Conservation (phyloP, 2,797 vertebrate genomes). For the Crocodylus rhombifer region DNA sequence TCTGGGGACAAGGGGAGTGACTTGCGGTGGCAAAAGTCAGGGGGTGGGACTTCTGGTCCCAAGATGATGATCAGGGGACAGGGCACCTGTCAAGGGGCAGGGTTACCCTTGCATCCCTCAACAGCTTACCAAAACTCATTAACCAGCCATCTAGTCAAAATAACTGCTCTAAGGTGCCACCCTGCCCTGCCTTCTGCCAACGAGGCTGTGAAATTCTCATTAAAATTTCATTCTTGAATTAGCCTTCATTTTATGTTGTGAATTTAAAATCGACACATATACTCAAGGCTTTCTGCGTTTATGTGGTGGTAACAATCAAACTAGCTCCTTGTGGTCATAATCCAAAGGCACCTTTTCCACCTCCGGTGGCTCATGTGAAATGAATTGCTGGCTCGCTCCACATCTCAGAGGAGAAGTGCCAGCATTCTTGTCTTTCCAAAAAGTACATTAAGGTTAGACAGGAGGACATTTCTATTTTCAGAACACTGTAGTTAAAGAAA, state of each 20-base stretch:
- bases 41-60: too few species aligned
- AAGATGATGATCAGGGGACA: too few species aligned
- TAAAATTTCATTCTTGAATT: neutral
- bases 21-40: too few species aligned
- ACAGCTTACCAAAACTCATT: neutral
- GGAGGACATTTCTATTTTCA: neutral
- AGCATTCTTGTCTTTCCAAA: neutral
- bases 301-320: neutral
- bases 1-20: too few species aligned
- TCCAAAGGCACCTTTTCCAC: neutral
- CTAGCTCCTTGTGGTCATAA: neutral
- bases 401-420: neutral
- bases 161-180: neutral
- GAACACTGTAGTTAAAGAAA: neutral
- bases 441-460: accelerated
- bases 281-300: neutral
- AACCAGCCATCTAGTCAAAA: neutral
- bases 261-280: neutral
- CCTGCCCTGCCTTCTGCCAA: too few species aligned
- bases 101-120: neutral
- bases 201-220: neutral
- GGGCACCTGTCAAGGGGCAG: too few species aligned
- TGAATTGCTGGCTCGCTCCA: neutral
- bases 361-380: neutral
- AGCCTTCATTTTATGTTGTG: neutral